These are phyloP conservation scores for Nothobranchius kuhntae DNA, from an alignment of 2,113 vertebrate species.

Conservation along the genomic window DNA sequence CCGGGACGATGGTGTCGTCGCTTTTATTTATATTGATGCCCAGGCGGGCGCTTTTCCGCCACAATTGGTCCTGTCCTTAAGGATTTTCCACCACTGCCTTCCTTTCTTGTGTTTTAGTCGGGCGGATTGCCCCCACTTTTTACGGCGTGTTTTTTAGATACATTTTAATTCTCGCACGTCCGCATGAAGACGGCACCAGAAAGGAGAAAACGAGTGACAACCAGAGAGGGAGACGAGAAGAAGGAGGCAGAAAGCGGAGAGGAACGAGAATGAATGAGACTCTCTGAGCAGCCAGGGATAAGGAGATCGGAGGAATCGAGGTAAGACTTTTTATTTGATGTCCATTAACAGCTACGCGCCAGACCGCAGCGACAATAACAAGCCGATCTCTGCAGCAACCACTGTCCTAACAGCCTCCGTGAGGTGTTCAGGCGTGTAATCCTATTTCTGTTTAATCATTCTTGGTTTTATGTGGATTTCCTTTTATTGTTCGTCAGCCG, in stretches of 20 bases:
- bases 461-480: conserved; percentile 46
- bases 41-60: conserved; percentile 57
- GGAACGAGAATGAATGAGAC: conserved; percentile 76
- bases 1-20: conserved; percentile 51
- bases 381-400: conserved; percentile 18
- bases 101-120: conserved; percentile 31
- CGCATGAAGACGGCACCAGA: conserved; percentile 76
- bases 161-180: conserved; percentile 82
- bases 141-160: conserved; percentile 59
- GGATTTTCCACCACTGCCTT: conserved; percentile 41
- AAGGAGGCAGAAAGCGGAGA: conserved; percentile 55
- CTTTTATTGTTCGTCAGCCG: conserved; percentile 52
- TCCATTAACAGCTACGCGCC: conserved; percentile 17
- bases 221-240: conserved; percentile 58
- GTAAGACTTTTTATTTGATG: conserved; percentile 65
- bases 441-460: conserved; percentile 58
- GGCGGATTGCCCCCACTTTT: neutral
- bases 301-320: conserved; percentile 76
- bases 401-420: conserved; percentile 8
- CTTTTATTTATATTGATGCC: conserved; percentile 67
- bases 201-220: conserved; percentile 72
- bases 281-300: conserved; percentile 68
- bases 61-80: conserved; percentile 57
- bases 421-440: conserved; percentile 48
- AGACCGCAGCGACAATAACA: conserved; percentile 25